Evolutionary conservation across 1,140 invertebrate species (phyloP).

Genomic region (Cydia fagiglandana): DNA sequence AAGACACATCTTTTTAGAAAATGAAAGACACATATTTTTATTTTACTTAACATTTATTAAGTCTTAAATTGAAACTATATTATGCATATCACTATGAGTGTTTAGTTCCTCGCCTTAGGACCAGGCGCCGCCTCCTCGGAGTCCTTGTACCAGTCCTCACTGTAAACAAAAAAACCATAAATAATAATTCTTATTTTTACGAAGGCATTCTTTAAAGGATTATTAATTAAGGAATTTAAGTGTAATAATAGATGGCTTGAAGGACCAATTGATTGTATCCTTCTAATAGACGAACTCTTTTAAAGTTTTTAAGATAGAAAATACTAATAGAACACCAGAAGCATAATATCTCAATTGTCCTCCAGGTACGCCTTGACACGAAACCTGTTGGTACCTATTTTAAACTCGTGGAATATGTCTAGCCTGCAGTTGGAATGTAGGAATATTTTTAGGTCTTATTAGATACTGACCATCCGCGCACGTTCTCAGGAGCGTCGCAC

Average conservation of each 20-base stretch:
- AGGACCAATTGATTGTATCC: background rate
- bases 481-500: slow-evolving; percentile 93
- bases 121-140: slow-evolving; percentile 71
- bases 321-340: too few relatives aligned
- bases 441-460: too few relatives aligned
- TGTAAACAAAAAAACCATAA: slow-evolving; percentile 61
- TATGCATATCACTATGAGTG: slow-evolving; percentile 62
- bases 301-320: too few relatives aligned
- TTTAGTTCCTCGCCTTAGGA: slow-evolving; percentile 67
- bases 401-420: too few relatives aligned
- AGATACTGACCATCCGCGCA: slow-evolving; percentile 88
- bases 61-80: slow-evolving; percentile 67
- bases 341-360: too few relatives aligned
- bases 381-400: too few relatives aligned
- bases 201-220: too few relatives aligned
- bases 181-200: slow-evolving; percentile 32
- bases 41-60: slow-evolving; percentile 73
- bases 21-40: slow-evolving; percentile 44
- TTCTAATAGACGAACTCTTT: slow-evolving; percentile 18
- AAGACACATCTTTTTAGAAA: slow-evolving; percentile 28
- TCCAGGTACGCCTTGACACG: too few relatives aligned
- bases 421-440: too few relatives aligned
- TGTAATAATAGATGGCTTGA: too few relatives aligned
- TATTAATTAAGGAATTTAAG: too few relatives aligned
- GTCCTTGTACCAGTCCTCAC: slow-evolving; percentile 93